phyloP scores from a whole-genome alignment of 2,888 invertebrate species.

The Frankliniella fusca region DNA sequence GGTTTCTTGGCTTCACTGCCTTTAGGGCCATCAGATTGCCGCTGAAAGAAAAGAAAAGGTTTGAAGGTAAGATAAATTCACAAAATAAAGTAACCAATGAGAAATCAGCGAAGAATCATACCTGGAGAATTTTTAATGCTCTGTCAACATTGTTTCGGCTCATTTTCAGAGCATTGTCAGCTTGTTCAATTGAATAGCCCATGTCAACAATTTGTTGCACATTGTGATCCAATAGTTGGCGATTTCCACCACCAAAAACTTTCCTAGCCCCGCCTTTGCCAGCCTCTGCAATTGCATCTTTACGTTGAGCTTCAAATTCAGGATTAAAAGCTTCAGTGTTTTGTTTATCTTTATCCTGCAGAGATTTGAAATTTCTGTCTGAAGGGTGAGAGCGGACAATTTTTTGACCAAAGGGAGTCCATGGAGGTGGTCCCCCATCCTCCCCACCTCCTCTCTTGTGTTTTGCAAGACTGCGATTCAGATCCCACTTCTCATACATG shows the following conservation, averaged over 20 bases:
- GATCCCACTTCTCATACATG: slow-evolving; percentile 85
- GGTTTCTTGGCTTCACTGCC: slow-evolving; percentile 33
- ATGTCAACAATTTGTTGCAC: slow-evolving; percentile 75
- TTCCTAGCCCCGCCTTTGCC: slow-evolving; percentile 56
- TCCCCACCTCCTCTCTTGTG: slow-evolving; percentile 58
- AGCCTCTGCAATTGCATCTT: slow-evolving; percentile 85
- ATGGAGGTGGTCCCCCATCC: slow-evolving; percentile 80
- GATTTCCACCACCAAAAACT: slow-evolving; percentile 62
- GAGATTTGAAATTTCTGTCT: slow-evolving; percentile 67
- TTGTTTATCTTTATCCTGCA: slow-evolving; percentile 29
- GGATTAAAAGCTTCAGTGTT: slow-evolving; percentile 50
- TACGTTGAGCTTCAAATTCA: slow-evolving; percentile 85
- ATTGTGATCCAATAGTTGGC: slow-evolving; percentile 67
- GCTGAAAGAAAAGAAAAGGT: slow-evolving; percentile 34
- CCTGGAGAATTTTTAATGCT: slow-evolving; percentile 54
- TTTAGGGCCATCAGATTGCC: slow-evolving; percentile 34
- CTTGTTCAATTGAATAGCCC: slow-evolving; percentile 72
- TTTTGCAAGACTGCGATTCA: slow-evolving; percentile 60
- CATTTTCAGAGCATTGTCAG: slow-evolving; percentile 65
- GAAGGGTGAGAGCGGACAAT: slow-evolving; percentile 56
- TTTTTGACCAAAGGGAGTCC: slow-evolving; percentile 86
- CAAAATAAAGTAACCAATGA: background rate
- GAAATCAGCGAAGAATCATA: slow-evolving; percentile 47
- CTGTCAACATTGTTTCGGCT: slow-evolving; percentile 69
- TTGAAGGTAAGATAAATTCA: background rate